phyloP scores from a whole-genome alignment of 2,888 invertebrate species.

The Dorcus parallelipipedus region DNA sequence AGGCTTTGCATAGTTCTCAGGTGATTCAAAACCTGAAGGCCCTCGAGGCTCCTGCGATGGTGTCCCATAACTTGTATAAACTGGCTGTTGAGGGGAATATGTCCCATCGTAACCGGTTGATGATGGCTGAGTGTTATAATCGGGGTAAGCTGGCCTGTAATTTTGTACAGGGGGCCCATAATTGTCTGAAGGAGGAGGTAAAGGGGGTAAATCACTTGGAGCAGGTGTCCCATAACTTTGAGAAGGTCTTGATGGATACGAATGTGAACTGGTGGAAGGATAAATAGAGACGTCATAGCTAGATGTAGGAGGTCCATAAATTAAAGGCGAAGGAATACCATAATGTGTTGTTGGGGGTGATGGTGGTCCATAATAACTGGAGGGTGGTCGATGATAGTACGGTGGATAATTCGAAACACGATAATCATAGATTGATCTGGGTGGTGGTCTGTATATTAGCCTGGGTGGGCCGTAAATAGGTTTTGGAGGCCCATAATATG shows the following conservation, averaged over 20 bases:
- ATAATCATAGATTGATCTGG: conserved; percentile 16
- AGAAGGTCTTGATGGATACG: conserved; percentile 17
- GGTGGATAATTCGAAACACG: background rate
- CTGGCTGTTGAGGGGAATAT: conserved; percentile 28
- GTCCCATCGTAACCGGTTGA: conserved; percentile 20
- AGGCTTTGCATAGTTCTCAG: background rate
- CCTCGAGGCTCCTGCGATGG: conserved; percentile 25
- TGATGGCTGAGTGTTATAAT: background rate
- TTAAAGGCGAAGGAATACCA: conserved; percentile 10
- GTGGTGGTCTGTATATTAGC: conserved; percentile 21
- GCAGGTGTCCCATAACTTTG: conserved; percentile 17
- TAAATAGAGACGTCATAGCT: conserved; percentile 17
- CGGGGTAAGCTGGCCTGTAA: background rate
- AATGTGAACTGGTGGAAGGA: conserved; percentile 16
- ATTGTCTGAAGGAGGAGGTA: too few species aligned
- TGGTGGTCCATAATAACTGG: conserved; percentile 19
- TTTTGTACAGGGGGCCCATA: background rate
- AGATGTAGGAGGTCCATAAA: conserved; percentile 4
- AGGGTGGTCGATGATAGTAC: conserved; percentile 24
- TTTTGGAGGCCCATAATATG: conserved; percentile 16
- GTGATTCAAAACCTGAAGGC: conserved; percentile 25
- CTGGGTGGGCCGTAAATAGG: conserved; percentile 26
- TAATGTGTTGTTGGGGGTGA: conserved; percentile 1
- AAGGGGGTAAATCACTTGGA: background rate
- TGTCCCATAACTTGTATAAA: conserved; percentile 27